A percentile compares a stretch with the other conserved stretches of the same genome.
Conservation (phyloP, 2,113 vertebrate genomes). For the Verasper variegatus region DNA sequence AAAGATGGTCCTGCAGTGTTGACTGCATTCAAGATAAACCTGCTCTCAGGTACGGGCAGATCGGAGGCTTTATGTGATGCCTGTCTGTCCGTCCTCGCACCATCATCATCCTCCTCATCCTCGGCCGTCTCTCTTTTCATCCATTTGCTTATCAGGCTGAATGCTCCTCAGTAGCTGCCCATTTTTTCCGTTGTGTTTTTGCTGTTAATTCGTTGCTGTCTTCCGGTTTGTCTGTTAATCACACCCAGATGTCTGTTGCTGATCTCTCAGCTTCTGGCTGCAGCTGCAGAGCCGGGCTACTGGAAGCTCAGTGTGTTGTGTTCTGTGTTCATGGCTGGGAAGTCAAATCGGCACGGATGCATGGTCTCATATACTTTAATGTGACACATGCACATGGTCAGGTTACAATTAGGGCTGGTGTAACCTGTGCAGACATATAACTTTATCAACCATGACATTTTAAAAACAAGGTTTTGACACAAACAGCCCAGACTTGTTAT, state of each 20-base stretch:
- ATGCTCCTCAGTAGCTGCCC: constrained; percentile 21
- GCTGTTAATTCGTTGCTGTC: constrained; percentile 5
- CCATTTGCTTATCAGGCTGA: not conserved
- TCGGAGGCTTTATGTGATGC: constrained; percentile 64
- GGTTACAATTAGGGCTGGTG: not conserved
- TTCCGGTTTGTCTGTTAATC: constrained; percentile 38
- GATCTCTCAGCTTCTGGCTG: not conserved
- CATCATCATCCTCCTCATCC: not conserved
- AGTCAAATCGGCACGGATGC: constrained; percentile 30
- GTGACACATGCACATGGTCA: not conserved
- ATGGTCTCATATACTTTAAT: constrained; percentile 17
- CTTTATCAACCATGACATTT: not conserved
- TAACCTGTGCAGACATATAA: not conserved
- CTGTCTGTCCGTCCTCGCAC: constrained; percentile 67
- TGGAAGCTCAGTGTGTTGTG: constrained; percentile 8
- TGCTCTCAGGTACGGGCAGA: constrained; percentile 80
- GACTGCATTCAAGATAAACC: constrained; percentile 79
- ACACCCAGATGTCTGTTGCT: constrained; percentile 24
- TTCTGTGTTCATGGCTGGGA: constrained; percentile 29
- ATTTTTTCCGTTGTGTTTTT: constrained; percentile 46
- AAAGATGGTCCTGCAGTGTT: constrained; percentile 78
- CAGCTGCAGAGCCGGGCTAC: constrained; percentile 21
- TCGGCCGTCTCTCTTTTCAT: not conserved
- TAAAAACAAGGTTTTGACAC: too few species aligned
- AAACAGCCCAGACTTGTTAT: too few species aligned